These are phyloP conservation scores for Metacarcinus magister DNA, from an alignment of 2,888 invertebrate species.

Conservation along the genomic window DNA sequence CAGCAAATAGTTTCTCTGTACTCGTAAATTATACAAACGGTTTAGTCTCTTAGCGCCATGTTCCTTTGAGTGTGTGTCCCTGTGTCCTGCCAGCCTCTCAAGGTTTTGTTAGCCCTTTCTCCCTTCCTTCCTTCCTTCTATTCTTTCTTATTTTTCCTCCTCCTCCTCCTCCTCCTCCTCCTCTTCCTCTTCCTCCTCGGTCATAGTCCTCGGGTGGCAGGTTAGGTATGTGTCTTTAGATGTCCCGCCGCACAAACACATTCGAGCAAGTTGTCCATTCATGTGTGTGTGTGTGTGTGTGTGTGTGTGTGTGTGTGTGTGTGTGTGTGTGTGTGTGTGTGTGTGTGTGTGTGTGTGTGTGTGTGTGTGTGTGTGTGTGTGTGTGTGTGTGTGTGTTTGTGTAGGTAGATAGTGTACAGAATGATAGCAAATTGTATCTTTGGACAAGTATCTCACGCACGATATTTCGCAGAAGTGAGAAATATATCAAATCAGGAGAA, in stretches of 20 bases:
- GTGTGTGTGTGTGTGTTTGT: slow-evolving; percentile 44
- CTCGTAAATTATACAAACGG: not conserved
- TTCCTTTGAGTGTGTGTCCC: slow-evolving; percentile 5
- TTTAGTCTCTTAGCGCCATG: not conserved
- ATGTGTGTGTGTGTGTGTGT: slow-evolving; percentile 58
- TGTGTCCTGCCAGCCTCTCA: not conserved
- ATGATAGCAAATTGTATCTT: not conserved
- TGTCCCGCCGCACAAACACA: not conserved
- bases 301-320: slow-evolving; percentile 56
- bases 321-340: slow-evolving; percentile 50
- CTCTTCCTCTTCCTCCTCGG: not conserved
- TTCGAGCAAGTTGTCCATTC: not conserved
- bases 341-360: slow-evolving; percentile 18
- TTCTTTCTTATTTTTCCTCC: not conserved
- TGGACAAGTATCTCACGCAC: not conserved
- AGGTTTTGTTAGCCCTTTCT: not conserved
- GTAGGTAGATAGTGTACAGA: not conserved
- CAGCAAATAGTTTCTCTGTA: not conserved
- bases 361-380: slow-evolving; percentile 62
- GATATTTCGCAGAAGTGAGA: not conserved
- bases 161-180: not conserved
- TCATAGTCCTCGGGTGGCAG: not conserved
- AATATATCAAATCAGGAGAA: not conserved
- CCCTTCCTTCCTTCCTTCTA: not conserved
- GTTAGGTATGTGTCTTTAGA: not conserved